A percentile compares a stretch with the other conserved stretches of the same genome.
Evolutionary conservation across 2,113 vertebrate species (phyloP).

Genomic region (Xenopus tropicalis): DNA sequence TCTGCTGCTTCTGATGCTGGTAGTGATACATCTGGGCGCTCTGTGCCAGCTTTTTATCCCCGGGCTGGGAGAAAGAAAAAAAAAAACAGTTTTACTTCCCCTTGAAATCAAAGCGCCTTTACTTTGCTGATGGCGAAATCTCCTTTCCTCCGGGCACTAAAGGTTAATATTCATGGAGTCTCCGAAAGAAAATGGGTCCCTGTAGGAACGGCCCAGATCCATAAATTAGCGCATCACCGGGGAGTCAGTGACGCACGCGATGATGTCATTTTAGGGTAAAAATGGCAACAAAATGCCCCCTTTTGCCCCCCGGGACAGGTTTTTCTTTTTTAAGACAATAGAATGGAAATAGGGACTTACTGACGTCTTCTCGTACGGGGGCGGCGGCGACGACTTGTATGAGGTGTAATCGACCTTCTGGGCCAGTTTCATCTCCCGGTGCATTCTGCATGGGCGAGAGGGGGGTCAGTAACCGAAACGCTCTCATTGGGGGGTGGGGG

Average conservation of each 20-base stretch:
- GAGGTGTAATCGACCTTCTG: slow-evolving; percentile 77
- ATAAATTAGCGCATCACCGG: too few species aligned
- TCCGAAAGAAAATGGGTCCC: too few species aligned
- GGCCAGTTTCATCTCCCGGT: slow-evolving; percentile 69
- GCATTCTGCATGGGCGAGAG: slow-evolving; percentile 71
- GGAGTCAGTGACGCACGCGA: too few species aligned
- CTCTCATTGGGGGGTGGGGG: rapidly evolving
- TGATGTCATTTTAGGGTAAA: too few species aligned
- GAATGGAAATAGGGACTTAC: slow-evolving; percentile 60
- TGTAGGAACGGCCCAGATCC: too few species aligned
- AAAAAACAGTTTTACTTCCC: background rate
- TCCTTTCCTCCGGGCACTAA: too few species aligned
- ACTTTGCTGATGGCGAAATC: too few species aligned
- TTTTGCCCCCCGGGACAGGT: too few species aligned
- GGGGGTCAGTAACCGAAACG: background rate
- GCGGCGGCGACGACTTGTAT: slow-evolving; percentile 59
- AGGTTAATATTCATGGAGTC: too few species aligned
- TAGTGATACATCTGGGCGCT: slow-evolving; percentile 95
- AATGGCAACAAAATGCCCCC: background rate
- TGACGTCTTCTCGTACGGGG: slow-evolving; percentile 67
- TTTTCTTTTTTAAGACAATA: too few species aligned
- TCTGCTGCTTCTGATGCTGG: slow-evolving; percentile 94
- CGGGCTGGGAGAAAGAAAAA: slow-evolving; percentile 60
- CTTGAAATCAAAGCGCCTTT: too few species aligned
- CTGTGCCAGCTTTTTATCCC: slow-evolving; percentile 85